phyloP scores from a whole-genome alignment of 2,797 vertebrate genomes.

The Avahi laniger region DNA sequence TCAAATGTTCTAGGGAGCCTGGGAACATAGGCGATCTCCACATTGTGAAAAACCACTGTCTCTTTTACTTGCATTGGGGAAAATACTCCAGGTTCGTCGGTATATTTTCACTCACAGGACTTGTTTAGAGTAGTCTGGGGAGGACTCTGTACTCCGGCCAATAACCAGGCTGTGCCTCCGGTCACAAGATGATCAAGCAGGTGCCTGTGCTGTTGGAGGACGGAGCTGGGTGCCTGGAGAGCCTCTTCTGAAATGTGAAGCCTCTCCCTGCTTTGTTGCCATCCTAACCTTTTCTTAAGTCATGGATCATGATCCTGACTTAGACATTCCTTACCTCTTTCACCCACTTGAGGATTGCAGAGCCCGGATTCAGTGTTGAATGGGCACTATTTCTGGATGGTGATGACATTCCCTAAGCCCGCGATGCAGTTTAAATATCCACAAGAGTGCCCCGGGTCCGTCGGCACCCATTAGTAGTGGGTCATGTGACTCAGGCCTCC shows the following conservation, averaged over 20 bases:
- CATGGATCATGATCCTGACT: background rate
- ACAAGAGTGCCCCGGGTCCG: background rate
- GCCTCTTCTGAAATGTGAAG: background rate
- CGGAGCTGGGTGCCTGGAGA: accelerated
- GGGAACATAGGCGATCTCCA: accelerated
- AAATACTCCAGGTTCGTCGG: background rate
- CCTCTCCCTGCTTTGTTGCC: background rate
- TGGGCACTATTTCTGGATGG: conserved; percentile 42
- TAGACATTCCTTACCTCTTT: background rate
- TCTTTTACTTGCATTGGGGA: background rate
- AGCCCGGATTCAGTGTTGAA: background rate
- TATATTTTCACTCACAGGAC: background rate
- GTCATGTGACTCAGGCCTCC: conserved; percentile 17
- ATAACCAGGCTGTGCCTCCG: background rate
- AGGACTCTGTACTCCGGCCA: background rate
- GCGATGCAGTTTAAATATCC: background rate
- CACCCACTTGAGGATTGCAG: background rate
- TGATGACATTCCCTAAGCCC: conserved; percentile 37
- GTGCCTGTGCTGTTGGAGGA: background rate
- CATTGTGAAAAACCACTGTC: background rate
- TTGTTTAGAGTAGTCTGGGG: background rate
- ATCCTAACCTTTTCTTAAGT: background rate
- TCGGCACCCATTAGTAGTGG: background rate
- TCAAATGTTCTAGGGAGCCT: background rate
- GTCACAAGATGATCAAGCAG: background rate